Evolutionary conservation across 2,113 vertebrate genomes (phyloP), one percentile per base, ranked within the genome.

Genomic region (Thamnaconus septentrionalis): DNA sequence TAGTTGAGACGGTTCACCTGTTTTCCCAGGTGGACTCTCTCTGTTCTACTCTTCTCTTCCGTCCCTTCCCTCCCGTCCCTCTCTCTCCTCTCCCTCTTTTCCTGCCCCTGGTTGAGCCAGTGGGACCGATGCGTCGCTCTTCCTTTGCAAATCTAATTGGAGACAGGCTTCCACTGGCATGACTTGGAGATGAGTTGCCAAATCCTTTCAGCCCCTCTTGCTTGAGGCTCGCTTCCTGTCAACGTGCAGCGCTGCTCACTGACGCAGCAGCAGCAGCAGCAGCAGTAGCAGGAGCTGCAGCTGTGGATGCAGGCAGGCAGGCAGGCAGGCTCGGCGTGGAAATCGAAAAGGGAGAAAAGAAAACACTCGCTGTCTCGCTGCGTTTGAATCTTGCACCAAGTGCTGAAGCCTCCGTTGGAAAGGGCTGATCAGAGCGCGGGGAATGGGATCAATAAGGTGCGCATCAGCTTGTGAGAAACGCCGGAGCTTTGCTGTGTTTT

Each of bases 121-220:
- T 61, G 75, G 81, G 18, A 75, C 80, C 49, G 73, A 88, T 75
- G 66, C 76, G 85, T 78, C 66, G 73, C 78, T 83, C 74, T 84
- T 77, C 81, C 81, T 79, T 72, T 81, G 83, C 79, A 85, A 85
- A 89, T 87, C 83, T 88, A 83, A 86, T 87, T 86, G 84, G 80
- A 85, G 85, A 87, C 80, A 75, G 80, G 81, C 81, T 88, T 87
- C 82, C 81, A 83, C 79, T 81, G 85, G 81, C 80, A 76, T 85
- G 85, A 87, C 86, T 85, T 85, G 81, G 81, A 82, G 81, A 88
- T 89, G 87, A 88, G 87, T 82, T 88, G 84, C 85, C 82, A 87
- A 86, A 88, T 87, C 84, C 81, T 83, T 74, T 83, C 78, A 83
- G 85, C 69, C 74, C 77, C 59, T 31, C 69, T 71, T 5, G 75